phyloP scores from a whole-genome alignment of 2,113 vertebrate genomes.

The Carassius gibelio region DNA sequence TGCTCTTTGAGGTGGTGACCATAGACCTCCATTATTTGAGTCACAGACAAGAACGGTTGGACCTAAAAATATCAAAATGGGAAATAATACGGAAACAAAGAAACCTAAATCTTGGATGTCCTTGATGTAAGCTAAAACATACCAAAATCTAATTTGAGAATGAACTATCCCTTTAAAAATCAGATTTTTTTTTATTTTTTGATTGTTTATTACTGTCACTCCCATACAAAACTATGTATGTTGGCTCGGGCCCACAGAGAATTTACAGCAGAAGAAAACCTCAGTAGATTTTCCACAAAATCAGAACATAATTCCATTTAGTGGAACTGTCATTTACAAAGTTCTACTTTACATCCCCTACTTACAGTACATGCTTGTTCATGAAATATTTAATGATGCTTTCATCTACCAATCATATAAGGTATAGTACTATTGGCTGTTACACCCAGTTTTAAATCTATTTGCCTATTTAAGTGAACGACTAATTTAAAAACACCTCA shows the following conservation, averaged over 20 bases:
- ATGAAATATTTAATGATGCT: neutral
- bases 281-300: neutral
- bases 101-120: no score
- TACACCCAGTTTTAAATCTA: neutral
- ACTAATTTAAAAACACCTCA: neutral
- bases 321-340: slow-evolving; percentile 5
- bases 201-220: neutral
- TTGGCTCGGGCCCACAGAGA: neutral
- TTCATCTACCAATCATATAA: neutral
- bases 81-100: no score
- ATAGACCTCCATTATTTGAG: no score
- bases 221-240: neutral
- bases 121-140: no score
- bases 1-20: no score
- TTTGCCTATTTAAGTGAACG: neutral
- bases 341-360: neutral
- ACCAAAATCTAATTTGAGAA: no score
- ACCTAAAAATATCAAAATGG: no score
- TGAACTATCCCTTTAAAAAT: no score
- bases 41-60: no score
- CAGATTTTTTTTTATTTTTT: no score
- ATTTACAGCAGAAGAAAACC: neutral
- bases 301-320: neutral
- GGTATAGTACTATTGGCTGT: neutral
- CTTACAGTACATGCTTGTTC: neutral